phyloP scores from a whole-genome alignment of 2,113 vertebrate species.

The Tetrao urogallus region DNA sequence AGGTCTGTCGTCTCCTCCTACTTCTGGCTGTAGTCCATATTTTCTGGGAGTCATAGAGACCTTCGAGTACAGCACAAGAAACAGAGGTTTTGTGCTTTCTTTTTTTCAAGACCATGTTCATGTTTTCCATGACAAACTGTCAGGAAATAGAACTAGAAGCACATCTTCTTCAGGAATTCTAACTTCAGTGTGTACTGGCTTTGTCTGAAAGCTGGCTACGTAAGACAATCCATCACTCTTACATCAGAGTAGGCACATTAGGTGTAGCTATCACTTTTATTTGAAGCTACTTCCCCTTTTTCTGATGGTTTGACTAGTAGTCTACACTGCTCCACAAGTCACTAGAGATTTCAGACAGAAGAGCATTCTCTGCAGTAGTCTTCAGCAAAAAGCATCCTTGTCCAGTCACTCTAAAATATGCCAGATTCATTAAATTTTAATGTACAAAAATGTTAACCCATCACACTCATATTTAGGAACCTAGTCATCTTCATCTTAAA shows the following conservation, averaged over 20 bases:
- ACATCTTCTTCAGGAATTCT: background rate
- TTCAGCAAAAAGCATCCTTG: background rate
- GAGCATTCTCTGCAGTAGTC: background rate
- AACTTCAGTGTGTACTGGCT: rapidly evolving
- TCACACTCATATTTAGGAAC: background rate
- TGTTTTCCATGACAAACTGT: background rate
- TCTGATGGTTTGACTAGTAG: rapidly evolving
- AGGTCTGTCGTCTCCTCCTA: background rate
- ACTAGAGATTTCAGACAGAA: background rate
- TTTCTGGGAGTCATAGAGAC: background rate
- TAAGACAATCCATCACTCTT: background rate
- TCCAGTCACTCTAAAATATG: background rate
- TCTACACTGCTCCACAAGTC: background rate
- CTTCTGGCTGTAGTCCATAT: background rate
- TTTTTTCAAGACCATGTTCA: background rate
- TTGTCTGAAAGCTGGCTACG: background rate
- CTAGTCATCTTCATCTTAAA: background rate
- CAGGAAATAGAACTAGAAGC: background rate
- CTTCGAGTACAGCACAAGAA: background rate
- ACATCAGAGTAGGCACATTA: background rate
- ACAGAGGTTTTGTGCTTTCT: background rate
- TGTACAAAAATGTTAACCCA: background rate
- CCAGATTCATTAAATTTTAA: background rate
- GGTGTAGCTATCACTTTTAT: background rate
- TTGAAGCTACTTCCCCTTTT: background rate